phyloP scores from a whole-genome alignment of 2,888 invertebrate genomes.

The Spicauda simplicius region DNA sequence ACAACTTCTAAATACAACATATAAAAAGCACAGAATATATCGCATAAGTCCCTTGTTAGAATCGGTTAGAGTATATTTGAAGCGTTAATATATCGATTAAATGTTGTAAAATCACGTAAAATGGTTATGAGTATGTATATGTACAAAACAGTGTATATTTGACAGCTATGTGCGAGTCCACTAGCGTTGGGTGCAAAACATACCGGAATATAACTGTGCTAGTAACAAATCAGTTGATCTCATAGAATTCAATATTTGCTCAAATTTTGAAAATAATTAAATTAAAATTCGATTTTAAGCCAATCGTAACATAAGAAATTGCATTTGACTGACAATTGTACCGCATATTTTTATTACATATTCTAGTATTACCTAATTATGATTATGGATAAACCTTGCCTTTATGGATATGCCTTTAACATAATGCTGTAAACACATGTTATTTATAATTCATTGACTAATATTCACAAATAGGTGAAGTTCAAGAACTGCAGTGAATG shows the following conservation, averaged over 20 bases:
- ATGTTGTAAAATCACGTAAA: constrained; percentile 11
- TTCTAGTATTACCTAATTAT: too few relatives aligned
- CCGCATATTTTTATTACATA: too few relatives aligned
- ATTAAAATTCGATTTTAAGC: background rate
- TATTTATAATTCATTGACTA: too few relatives aligned
- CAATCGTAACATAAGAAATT: background rate
- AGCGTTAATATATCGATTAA: constrained; percentile 30
- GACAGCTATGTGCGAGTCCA: constrained; percentile 10
- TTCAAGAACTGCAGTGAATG: too few relatives aligned
- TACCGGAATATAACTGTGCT: constrained; percentile 37
- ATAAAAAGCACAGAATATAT: constrained; percentile 7
- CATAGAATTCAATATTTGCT: constrained; percentile 63
- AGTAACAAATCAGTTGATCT: constrained; percentile 48
- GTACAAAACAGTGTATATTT: constrained; percentile 19
- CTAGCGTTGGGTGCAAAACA: constrained; percentile 37
- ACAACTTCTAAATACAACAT: background rate
- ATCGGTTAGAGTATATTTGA: constrained; percentile 15
- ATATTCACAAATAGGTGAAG: too few relatives aligned
- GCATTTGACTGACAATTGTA: background rate
- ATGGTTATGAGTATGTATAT: constrained; percentile 23
- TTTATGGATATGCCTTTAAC: too few relatives aligned
- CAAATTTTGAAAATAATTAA: background rate
- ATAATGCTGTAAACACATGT: too few relatives aligned
- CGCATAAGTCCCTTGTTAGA: constrained; percentile 22
- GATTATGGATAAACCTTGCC: too few relatives aligned